Percentiles rank a stretch among this genome's conserved stretches.
Conservation (phyloP, 1,140 invertebrate genomes). For the Hermetia illucens region DNA sequence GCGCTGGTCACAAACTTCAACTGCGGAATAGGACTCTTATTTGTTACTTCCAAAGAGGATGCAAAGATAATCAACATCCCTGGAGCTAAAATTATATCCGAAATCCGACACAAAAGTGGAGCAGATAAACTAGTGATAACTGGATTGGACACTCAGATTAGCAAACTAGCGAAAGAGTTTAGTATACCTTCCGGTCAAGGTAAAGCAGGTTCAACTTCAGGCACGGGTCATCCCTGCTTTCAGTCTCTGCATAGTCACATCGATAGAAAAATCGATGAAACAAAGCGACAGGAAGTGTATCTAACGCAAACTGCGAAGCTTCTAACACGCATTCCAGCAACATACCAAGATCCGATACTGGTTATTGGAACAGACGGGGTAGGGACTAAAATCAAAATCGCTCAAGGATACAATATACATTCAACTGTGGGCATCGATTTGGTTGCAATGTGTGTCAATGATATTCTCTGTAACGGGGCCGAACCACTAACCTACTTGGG, state of each 20-base stretch:
- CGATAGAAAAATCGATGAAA: not conserved
- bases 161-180: too few relatives aligned
- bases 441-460: constrained; percentile 99
- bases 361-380: constrained; percentile 94
- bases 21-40: constrained; percentile 80
- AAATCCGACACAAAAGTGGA: too few relatives aligned
- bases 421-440: constrained; percentile 83
- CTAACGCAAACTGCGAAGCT: constrained; percentile 13
- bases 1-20: constrained; percentile 84
- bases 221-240: too few relatives aligned
- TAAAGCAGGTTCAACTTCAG: too few relatives aligned
- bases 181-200: too few relatives aligned
- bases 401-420: constrained; percentile 62
- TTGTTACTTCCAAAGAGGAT: constrained; percentile 39
- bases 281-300: constrained; percentile 12
- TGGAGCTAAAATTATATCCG: too few relatives aligned
- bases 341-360: constrained; percentile 66
- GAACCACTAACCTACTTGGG: constrained; percentile 89
- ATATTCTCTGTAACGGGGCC: constrained; percentile 87
- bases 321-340: constrained; percentile 17
- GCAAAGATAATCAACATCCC: constrained; percentile 13
- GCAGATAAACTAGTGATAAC: too few relatives aligned
- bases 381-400: constrained; percentile 92
- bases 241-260: too few relatives aligned
- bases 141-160: too few relatives aligned